Evolutionary conservation across 2,113 vertebrate species (phyloP), one percentile per base, ranked within the genome.

Genomic region (Sapajus apella): DNA sequence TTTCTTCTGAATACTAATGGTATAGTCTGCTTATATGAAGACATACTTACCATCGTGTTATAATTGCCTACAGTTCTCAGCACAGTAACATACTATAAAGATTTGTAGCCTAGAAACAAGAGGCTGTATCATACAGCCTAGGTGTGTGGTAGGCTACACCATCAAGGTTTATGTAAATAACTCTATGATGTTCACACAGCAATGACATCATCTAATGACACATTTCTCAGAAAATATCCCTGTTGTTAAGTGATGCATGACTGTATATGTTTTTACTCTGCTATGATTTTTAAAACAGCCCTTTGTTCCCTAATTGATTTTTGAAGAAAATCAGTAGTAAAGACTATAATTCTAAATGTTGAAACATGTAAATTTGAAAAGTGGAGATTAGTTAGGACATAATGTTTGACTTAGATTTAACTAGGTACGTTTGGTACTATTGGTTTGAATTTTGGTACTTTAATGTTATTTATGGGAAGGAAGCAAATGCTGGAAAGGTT

Each of bases 391-490:
- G 27, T 58, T 86, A 89, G 35, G 21, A 16, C 1, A 37, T n/a
- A 80, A 83, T 93, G 16, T 37, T 58, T 88, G 64, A 58, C 61
- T 79, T 87, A 23, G 76, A 87, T 87, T 87, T 91, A 84, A 79
- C 76, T 66, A 64, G 27, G 20, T 77, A 52, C 92, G 6, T 81
- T 21, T 43, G 30, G 20, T 50, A 55, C 23, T 93, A 77, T 82
- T 91, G 72, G 76, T 96, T 56, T 84, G 10, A 61, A 85, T 40
- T 66, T 68, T 5, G 52, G 11, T 58, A 47, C n/a, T 87, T 95
- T 87, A 90, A 58, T 87, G 8, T 40, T 92, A 80, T 87, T 95
- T 87, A 55, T 90, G 43, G 94, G 27, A 80, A 87, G 66, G 35
- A 90, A 93, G 3, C 3, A 64, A 86, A 32, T 55, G 35, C 17